phyloP scores from a whole-genome alignment of 1,140 invertebrate species.

The Akabosia matsudoensis region DNA sequence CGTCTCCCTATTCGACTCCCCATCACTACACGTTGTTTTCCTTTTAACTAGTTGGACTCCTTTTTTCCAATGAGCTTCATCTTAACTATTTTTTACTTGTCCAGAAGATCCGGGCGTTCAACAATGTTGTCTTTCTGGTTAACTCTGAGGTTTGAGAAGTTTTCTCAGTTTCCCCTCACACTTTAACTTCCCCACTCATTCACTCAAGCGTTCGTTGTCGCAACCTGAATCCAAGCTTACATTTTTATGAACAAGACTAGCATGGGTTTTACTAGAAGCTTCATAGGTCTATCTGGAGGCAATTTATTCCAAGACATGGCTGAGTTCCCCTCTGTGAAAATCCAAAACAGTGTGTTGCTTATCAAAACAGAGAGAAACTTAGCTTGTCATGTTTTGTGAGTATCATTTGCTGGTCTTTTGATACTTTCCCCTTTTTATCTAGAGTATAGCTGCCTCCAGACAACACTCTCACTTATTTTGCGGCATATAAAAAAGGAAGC shows the following conservation, averaged over 20 bases:
- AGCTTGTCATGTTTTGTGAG: neutral
- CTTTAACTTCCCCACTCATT: neutral
- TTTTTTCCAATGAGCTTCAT: neutral
- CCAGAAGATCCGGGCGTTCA: neutral
- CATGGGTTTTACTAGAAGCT: too few relatives aligned
- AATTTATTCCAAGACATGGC: too few relatives aligned
- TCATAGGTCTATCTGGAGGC: too few relatives aligned
- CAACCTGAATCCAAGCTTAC: too few relatives aligned
- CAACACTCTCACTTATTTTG: too few relatives aligned
- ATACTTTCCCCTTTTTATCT: too few relatives aligned
- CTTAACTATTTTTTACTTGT: neutral
- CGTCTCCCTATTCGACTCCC: neutral
- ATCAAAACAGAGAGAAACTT: neutral
- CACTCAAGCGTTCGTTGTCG: neutral
- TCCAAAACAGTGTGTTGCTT: neutral
- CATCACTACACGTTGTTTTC: neutral
- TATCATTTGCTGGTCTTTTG: neutral
- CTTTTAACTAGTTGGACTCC: neutral
- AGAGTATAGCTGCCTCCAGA: too few relatives aligned
- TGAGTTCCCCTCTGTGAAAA: too few relatives aligned
- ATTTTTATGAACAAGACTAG: too few relatives aligned
- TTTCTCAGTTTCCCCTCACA: neutral
- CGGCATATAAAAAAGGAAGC: too few relatives aligned
- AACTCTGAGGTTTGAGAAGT: neutral
- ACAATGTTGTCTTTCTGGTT: slow-evolving; percentile 13